Conservation (phyloP, 2,797 vertebrate species). For the Danio kyathit region DNA sequence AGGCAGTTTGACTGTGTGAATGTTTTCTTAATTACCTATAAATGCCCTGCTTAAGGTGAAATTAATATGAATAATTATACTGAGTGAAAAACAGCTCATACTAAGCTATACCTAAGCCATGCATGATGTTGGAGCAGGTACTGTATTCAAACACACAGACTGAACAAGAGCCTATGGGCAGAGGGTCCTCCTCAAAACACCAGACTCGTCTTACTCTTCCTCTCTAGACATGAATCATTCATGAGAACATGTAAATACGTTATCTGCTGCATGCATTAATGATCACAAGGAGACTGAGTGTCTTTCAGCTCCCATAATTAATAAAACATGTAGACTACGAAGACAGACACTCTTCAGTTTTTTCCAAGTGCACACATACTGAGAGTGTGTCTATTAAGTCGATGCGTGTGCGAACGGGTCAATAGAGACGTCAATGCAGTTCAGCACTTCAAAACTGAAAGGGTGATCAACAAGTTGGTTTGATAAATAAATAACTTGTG, state of each 20-base stretch:
- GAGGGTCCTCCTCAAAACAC: constrained; percentile 68
- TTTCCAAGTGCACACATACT: constrained; percentile 54
- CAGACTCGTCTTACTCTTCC: constrained; percentile 54
- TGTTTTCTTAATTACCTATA: neutral
- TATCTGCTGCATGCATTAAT: constrained; percentile 80
- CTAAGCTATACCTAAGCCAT: neutral
- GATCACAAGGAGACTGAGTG: constrained; percentile 75
- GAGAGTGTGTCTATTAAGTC: neutral
- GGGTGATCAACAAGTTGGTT: neutral
- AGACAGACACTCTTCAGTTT: constrained; percentile 51
- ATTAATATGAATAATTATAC: constrained; percentile 1
- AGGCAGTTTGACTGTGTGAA: too few relatives aligned
- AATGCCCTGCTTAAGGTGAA: neutral
- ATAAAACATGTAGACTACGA: constrained; percentile 76
- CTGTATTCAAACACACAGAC: constrained; percentile 30
- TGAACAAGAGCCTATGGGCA: constrained; percentile 71
- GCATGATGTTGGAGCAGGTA: constrained; percentile 55
- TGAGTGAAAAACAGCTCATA: neutral
- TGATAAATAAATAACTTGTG: neutral
- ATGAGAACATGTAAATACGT: constrained; percentile 82
- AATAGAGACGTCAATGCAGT: neutral
- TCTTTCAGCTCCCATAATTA: constrained; percentile 77
- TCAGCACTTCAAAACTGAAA: neutral
- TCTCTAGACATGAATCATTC: constrained; percentile 75
- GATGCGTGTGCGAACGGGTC: neutral